A percentile compares a stretch with the other conserved stretches of the same genome.
These are phyloP conservation scores for Heliopora coerulea DNA, from an alignment of 92 coral and sea anemone genomes.

Conservation along the genomic window DNA sequence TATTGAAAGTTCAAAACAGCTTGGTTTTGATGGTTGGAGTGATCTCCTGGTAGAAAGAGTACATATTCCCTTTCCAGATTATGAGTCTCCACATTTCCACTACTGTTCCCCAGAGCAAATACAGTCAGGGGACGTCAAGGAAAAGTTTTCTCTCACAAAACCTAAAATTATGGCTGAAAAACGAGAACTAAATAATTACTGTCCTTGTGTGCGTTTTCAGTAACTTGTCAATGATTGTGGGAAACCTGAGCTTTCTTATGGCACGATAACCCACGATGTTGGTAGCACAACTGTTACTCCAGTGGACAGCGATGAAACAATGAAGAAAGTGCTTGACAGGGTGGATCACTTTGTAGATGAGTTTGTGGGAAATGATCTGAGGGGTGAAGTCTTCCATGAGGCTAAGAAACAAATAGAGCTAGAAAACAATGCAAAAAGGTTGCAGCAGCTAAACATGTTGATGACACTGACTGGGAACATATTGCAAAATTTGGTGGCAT, in stretches of 20 bases:
- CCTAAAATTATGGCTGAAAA: not conserved
- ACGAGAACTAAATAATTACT: conserved; percentile 19
- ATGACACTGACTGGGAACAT: conserved; percentile 20
- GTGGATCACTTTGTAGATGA: conserved; percentile 8
- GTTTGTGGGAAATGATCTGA: conserved; percentile 11
- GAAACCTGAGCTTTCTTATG: conserved; percentile 12
- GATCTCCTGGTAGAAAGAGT: conserved; percentile 27
- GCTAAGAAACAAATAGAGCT: conserved; percentile 35
- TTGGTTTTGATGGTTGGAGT: conserved; percentile 39
- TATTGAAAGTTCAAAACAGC: conserved; percentile 4
- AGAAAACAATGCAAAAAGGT: conserved; percentile 12
- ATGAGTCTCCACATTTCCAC: conserved; percentile 6
- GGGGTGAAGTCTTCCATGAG: conserved; percentile 17
- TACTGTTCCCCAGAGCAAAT: not conserved
- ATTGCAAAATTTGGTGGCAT: conserved; percentile 2
- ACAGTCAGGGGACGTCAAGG: no score
- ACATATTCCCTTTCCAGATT: not conserved
- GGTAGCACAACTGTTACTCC: conserved; percentile 16
- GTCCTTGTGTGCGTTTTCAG: conserved; percentile 30
- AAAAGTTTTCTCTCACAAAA: no score
- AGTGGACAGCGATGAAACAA: conserved; percentile 18
- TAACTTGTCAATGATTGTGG: conserved; percentile 32
- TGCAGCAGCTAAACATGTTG: not conserved
- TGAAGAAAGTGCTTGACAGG: conserved; percentile 6
- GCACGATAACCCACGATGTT: not conserved